These are phyloP conservation scores for Drosophila fuyamai DNA, from an alignment of 1,140 invertebrate species.

Conservation along the genomic window DNA sequence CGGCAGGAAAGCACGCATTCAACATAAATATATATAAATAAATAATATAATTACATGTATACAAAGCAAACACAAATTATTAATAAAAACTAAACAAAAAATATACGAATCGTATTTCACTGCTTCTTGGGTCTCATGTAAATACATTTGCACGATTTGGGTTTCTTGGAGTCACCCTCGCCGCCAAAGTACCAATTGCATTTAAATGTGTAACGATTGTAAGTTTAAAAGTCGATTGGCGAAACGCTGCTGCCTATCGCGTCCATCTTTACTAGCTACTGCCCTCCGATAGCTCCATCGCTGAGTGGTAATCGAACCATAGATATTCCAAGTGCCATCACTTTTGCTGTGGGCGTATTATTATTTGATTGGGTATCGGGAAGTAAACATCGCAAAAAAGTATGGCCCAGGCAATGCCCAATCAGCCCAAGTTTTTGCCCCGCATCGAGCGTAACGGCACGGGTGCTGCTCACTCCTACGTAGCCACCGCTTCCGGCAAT, in stretches of 20 bases:
- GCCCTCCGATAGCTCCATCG: not conserved
- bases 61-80: slow-evolving; percentile 75
- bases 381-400: not conserved
- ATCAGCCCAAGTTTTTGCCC: slow-evolving; percentile 64
- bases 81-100: slow-evolving; percentile 70
- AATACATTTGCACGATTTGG: too few relatives aligned
- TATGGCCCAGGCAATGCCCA: slow-evolving; percentile 57
- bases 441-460: slow-evolving; percentile 28
- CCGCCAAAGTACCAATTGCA: too few relatives aligned
- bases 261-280: too few relatives aligned
- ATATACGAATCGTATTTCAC: slow-evolving; percentile 4
- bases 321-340: not conserved
- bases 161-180: too few relatives aligned
- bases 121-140: not conserved
- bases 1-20: slow-evolving; percentile 46
- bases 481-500: slow-evolving; percentile 59
- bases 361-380: not conserved
- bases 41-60: slow-evolving; percentile 79
- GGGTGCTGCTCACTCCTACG: slow-evolving; percentile 30
- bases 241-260: too few relatives aligned
- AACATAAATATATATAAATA: slow-evolving; percentile 63
- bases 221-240: slow-evolving; percentile 1
- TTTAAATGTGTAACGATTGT: not conserved
- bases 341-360: slow-evolving; percentile 2
- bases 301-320: not conserved